phyloP scores from a whole-genome alignment of 1,140 invertebrate genomes.

The Drosophila mauritiana region DNA sequence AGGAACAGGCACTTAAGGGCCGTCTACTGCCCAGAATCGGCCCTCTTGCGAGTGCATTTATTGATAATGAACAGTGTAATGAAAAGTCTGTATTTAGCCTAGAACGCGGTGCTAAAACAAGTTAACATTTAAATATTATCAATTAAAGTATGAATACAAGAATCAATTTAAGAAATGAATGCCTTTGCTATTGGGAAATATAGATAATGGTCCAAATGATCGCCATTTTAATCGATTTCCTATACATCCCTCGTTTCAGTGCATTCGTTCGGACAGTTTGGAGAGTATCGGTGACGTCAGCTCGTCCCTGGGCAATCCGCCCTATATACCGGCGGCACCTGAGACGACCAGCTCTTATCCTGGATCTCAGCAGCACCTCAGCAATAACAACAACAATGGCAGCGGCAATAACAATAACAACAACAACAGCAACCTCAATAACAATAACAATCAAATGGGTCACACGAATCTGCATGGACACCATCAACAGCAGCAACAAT shows the following conservation, averaged over 20 bases:
- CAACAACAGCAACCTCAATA: conserved; percentile 60
- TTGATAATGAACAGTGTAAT: too few species aligned
- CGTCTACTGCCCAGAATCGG: not conserved
- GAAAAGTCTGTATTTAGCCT: not conserved
- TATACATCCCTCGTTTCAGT: conserved; percentile 43
- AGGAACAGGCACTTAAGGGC: conserved; percentile 56
- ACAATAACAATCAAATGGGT: conserved; percentile 74
- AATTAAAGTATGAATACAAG: too few species aligned
- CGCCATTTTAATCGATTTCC: not conserved
- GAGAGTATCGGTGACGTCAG: conserved; percentile 83
- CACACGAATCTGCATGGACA: conserved; percentile 59
- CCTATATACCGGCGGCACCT: conserved; percentile 72
- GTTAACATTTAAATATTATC: too few species aligned
- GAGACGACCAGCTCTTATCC: conserved; percentile 59
- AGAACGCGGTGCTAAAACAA: not conserved
- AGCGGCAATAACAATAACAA: conserved; percentile 56
- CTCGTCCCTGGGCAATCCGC: conserved; percentile 76
- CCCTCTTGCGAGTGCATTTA: conserved; percentile 7
- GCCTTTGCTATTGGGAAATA: too few species aligned
- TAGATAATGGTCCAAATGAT: not conserved
- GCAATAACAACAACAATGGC: conserved; percentile 41
- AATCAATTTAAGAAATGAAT: too few species aligned
- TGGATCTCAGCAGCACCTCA: conserved; percentile 69
- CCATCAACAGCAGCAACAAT: conserved; percentile 77
- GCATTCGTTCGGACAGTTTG: conserved; percentile 79